Evolutionary conservation across 2,888 invertebrate genomes (phyloP), one percentile per base, ranked within the genome.

Genomic region (Cheiracanthium punctorium): DNA sequence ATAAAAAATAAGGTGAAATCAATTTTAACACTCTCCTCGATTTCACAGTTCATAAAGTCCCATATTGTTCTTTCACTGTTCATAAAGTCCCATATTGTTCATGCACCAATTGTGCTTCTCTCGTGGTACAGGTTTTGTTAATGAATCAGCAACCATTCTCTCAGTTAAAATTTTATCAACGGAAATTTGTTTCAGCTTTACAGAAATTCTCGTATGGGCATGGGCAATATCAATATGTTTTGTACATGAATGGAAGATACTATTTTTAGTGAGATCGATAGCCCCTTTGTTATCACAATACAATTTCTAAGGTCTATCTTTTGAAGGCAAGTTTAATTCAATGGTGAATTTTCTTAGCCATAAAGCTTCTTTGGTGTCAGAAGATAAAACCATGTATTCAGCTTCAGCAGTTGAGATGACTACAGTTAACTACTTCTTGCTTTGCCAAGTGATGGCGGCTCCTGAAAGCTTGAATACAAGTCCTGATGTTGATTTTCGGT

Each of bases 351-450:
- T 70, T 0, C 2, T 79, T 20, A 89, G 52, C 80, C 81, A 89
- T 2, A 88, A 28, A 2, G 48, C 72, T 67, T 89, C 90, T 76
- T 89, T 85, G 10, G 87, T 82, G 17, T 88, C 87, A 24, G 80
- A 77, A 52, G 85, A 75, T n/a, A 88, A 12, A 28, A 89, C 89
- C 74, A 88, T 89, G 64, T 89, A 90, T 69, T 89, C 90, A 20
- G 89, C 88, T 75, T 90, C 90, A 72, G 88, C 85, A 17, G 90
- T 86, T 10, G 88, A 88, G 0, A 87, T 71, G 14, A 88, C 89
- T 12, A 90, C 88, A 7, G 81, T 88, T 17, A 75, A 71, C 29
- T 90, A 88, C 37, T 88, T 81, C 48, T 80, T 88, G 8, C 65
- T 72, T 29, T 58, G 76, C 88, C 88, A 89, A 0, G 79, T 79